These are phyloP conservation scores for Aelia acuminata DNA, from an alignment of 2,888 invertebrate species.

Conservation along the genomic window DNA sequence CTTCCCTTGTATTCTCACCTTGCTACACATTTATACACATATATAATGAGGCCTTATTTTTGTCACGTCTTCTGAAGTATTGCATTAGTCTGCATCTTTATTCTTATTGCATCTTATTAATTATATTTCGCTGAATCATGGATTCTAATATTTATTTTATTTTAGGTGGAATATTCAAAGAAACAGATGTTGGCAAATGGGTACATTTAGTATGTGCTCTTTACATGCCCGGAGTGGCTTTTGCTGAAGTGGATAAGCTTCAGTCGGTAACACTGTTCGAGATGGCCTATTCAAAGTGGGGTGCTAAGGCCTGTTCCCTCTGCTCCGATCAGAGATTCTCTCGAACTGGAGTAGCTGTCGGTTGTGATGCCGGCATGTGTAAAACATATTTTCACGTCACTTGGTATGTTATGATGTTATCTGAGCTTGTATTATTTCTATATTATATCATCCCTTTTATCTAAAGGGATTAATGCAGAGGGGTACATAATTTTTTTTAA, in stretches of 20 bases:
- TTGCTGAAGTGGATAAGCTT: conserved; percentile 93
- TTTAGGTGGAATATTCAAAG: conserved; percentile 90
- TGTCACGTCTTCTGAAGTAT: neutral
- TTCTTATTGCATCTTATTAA: neutral
- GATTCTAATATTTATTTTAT: conserved; percentile 50
- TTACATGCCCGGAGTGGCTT: conserved; percentile 97
- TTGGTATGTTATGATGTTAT: conserved; percentile 75
- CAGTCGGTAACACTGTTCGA: conserved; percentile 95
- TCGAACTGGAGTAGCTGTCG: conserved; percentile 94
- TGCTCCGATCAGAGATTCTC: conserved; percentile 91
- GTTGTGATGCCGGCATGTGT: conserved; percentile 99
- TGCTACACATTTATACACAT: too few relatives aligned
- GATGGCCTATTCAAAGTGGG: conserved; percentile 98
- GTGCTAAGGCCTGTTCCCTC: conserved; percentile 89
- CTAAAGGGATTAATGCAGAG: too few relatives aligned
- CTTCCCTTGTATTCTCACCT: too few relatives aligned
- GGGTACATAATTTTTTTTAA: too few relatives aligned
- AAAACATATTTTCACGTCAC: conserved; percentile 97
- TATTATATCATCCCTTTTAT: too few relatives aligned
- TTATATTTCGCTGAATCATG: neutral
- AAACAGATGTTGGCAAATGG: conserved; percentile 98
- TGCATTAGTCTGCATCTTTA: neutral
- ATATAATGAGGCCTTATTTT: too few relatives aligned
- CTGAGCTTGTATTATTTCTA: neutral
- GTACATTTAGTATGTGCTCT: conserved; percentile 98